Evolutionary conservation across 1,140 invertebrate genomes (phyloP).

Genomic region (Calliphora vicina): DNA sequence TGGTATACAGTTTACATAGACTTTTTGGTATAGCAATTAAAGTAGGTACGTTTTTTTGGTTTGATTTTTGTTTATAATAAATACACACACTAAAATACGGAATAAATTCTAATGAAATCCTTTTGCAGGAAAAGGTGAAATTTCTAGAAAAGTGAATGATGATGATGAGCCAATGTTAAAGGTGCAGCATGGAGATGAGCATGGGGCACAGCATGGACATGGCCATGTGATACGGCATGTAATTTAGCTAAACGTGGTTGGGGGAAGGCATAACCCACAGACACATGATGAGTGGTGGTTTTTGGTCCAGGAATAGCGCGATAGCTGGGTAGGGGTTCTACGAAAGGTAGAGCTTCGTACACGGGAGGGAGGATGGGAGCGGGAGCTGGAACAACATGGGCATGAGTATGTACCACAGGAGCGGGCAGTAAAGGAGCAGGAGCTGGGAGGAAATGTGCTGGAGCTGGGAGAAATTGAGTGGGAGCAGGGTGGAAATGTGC

Average conservation of each 20-base stretch:
- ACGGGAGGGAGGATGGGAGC: slow-evolving; percentile 47
- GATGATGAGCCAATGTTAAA: slow-evolving; percentile 42
- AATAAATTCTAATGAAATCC: not conserved
- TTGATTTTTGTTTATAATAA: not conserved
- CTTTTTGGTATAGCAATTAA: not conserved
- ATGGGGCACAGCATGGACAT: slow-evolving; percentile 40
- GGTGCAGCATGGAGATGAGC: slow-evolving; percentile 50
- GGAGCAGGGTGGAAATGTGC: slow-evolving; percentile 37
- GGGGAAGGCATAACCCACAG: slow-evolving; percentile 55
- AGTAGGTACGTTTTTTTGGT: no score
- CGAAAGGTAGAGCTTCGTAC: slow-evolving; percentile 46
- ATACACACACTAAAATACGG: not conserved
- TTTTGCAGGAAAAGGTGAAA: slow-evolving; percentile 37
- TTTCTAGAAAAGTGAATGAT: slow-evolving; percentile 49
- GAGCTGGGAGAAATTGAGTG: slow-evolving; percentile 23
- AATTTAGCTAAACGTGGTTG: slow-evolving; percentile 23
- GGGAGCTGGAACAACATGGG: slow-evolving; percentile 43
- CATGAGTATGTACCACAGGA: slow-evolving; percentile 39
- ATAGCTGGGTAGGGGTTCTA: slow-evolving; percentile 47
- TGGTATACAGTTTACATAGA: not conserved
- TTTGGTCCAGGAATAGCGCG: slow-evolving; percentile 56
- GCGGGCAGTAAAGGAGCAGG: slow-evolving; percentile 40
- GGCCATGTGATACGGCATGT: slow-evolving; percentile 45
- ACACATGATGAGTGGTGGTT: slow-evolving; percentile 55
- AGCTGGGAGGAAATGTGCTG: slow-evolving; percentile 38